These are phyloP conservation scores for Acanthis flammea DNA, from an alignment of 2,797 vertebrate genomes.

Conservation along the genomic window DNA sequence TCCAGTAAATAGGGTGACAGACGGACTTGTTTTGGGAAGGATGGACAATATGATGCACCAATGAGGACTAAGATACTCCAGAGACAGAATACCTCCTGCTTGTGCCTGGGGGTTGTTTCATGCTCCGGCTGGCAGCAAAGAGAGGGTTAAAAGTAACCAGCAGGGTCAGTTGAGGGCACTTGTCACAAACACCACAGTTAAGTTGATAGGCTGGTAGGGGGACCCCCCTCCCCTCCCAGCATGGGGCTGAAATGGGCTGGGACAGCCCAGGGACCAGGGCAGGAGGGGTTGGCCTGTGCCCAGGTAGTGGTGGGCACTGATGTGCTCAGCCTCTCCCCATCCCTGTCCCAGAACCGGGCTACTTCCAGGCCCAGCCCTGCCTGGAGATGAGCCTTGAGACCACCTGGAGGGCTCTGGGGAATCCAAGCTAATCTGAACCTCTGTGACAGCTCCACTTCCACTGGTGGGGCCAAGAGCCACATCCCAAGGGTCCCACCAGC, in stretches of 20 bases:
- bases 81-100: slow-evolving; percentile 91
- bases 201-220: not conserved
- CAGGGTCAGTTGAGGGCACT: slow-evolving; percentile 73
- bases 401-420: not conserved
- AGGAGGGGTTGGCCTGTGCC: not conserved
- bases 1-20: slow-evolving; percentile 61
- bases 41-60: slow-evolving; percentile 62
- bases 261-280: not conserved
- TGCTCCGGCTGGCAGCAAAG: slow-evolving; percentile 89
- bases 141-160: slow-evolving; percentile 77
- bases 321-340: not conserved
- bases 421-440: not conserved
- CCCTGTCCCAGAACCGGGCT: not conserved
- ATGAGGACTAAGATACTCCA: slow-evolving; percentile 66
- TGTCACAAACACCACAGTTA: slow-evolving; percentile 45
- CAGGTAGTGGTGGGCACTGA: not conserved
- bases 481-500: not conserved
- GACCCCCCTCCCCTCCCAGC: not conserved
- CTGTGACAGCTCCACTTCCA: not conserved
- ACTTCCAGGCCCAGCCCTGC: not conserved
- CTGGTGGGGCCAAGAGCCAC: rapidly evolving
- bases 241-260: not conserved
- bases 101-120: slow-evolving; percentile 92
- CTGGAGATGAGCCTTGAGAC: not conserved
- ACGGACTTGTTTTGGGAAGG: slow-evolving; percentile 38